A percentile compares a stretch with the other conserved stretches of the same genome.
phyloP scores from a whole-genome alignment of 2,797 vertebrate genomes.

The Tachyglossus aculeatus region DNA sequence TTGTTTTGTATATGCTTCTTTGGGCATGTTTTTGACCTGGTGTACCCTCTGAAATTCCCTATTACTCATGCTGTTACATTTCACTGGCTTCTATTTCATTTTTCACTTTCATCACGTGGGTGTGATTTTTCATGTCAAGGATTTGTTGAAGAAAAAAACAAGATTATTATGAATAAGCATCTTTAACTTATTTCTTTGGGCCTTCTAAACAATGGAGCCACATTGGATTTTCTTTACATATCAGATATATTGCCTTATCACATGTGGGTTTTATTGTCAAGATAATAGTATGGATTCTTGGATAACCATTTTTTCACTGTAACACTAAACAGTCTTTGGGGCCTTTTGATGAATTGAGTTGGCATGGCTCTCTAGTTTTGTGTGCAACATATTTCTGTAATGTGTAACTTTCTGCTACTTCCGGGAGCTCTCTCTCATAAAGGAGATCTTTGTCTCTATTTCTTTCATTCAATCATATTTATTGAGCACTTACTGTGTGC shows the following conservation, averaged over 20 bases:
- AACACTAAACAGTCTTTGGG: not conserved
- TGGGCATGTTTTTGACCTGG: not conserved
- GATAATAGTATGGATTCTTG: not conserved
- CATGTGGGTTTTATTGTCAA: not conserved
- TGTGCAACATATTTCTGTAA: slow-evolving; percentile 2
- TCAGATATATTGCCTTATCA: not conserved
- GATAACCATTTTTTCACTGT: not conserved
- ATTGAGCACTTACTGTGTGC: too few species aligned
- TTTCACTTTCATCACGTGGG: not conserved
- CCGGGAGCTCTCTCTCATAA: slow-evolving; percentile 12
- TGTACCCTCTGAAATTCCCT: not conserved
- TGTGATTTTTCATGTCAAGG: not conserved
- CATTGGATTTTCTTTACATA: not conserved
- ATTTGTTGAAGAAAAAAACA: fast-evolving
- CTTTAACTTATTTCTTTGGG: not conserved
- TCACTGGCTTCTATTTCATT: not conserved
- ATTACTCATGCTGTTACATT: not conserved
- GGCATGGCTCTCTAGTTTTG: not conserved
- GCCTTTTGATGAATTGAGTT: slow-evolving; percentile 7
- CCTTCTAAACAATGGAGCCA: not conserved
- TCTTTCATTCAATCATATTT: too few species aligned
- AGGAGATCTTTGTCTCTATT: not conserved
- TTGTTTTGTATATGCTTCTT: not conserved
- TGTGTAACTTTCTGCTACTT: slow-evolving; percentile 21
- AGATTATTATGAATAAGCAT: not conserved